Percentiles rank a stretch among this genome's conserved stretches.
Conservation (phyloP, 2,888 invertebrate species). For the Heliconius sara region DNA sequence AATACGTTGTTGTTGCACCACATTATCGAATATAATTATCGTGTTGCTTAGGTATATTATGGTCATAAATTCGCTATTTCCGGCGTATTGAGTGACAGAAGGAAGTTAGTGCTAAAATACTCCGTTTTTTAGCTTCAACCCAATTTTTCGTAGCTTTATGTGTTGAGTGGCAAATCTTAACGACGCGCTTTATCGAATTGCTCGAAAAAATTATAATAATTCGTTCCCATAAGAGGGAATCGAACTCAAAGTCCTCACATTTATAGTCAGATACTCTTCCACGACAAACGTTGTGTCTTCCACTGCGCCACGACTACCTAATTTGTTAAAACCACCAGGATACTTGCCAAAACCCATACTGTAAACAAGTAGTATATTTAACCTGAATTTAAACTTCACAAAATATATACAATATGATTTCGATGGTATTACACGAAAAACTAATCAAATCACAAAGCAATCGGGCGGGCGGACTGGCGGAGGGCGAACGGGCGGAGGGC, state of each 20-base stretch:
- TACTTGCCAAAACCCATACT: background rate
- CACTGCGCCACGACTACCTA: too few species aligned
- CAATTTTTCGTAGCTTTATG: too few species aligned
- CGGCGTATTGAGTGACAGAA: too few species aligned
- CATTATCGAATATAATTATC: background rate
- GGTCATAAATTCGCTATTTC: too few species aligned
- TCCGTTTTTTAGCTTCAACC: too few species aligned
- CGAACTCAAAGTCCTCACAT: too few species aligned
- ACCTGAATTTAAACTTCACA: background rate
- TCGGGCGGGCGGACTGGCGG: conserved; percentile 63
- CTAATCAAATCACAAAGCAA: conserved; percentile 80
- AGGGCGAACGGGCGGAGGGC: too few species aligned
- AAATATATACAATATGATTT: conserved; percentile 43
- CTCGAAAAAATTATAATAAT: too few species aligned
- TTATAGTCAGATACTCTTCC: too few species aligned
- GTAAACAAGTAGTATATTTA: background rate
- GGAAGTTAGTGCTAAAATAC: too few species aligned
- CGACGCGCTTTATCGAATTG: background rate
- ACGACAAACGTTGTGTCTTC: too few species aligned
- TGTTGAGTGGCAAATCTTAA: background rate
- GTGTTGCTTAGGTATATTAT: background rate
- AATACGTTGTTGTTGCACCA: background rate
- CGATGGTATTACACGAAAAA: conserved; percentile 65
- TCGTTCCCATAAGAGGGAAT: too few species aligned
- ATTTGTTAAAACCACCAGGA: background rate